Conservation (phyloP, 2,888 invertebrate genomes). For the Ceratothoa steindachneri region DNA sequence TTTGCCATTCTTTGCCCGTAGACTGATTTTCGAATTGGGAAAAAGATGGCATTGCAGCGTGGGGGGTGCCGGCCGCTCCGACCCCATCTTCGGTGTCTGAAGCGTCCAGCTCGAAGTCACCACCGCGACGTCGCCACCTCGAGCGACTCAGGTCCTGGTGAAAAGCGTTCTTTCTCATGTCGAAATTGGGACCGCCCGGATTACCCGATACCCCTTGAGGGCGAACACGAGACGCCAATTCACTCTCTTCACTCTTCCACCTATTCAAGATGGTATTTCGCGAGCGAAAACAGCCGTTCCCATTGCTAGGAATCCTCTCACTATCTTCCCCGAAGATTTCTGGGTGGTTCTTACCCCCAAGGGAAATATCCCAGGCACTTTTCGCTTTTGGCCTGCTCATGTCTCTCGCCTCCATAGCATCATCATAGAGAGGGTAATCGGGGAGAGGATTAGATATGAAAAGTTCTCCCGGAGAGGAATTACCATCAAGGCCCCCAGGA, state of each 20-base stretch:
- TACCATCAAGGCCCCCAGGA: not conserved
- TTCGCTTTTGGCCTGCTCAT: conserved; percentile 24
- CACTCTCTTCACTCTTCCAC: conserved; percentile 36
- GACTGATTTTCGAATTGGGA: conserved; percentile 13
- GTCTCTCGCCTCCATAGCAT: not conserved
- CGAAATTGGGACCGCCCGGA: not conserved
- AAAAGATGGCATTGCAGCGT: no score
- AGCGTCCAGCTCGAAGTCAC: conserved; percentile 34
- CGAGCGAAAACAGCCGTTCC: conserved; percentile 14
- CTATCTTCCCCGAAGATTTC: conserved; percentile 27
- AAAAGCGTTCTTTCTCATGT: not conserved
- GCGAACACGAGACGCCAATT: not conserved
- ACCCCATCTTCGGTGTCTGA: conserved; percentile 9
- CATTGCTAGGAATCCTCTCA: no score
- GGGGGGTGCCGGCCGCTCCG: not conserved
- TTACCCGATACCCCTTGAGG: not conserved
- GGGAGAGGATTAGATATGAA: not conserved
- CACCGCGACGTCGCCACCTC: conserved; percentile 34
- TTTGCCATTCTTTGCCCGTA: conserved; percentile 36
- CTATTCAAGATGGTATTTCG: conserved; percentile 27
- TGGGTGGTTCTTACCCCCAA: conserved; percentile 21
- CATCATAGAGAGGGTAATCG: conserved; percentile 2
- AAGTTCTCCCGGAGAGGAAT: conserved; percentile 11
- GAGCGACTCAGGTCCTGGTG: conserved; percentile 1
- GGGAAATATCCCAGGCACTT: conserved; percentile 40